phyloP scores from a whole-genome alignment of 2,113 vertebrate genomes.

The Ailurus styani region DNA sequence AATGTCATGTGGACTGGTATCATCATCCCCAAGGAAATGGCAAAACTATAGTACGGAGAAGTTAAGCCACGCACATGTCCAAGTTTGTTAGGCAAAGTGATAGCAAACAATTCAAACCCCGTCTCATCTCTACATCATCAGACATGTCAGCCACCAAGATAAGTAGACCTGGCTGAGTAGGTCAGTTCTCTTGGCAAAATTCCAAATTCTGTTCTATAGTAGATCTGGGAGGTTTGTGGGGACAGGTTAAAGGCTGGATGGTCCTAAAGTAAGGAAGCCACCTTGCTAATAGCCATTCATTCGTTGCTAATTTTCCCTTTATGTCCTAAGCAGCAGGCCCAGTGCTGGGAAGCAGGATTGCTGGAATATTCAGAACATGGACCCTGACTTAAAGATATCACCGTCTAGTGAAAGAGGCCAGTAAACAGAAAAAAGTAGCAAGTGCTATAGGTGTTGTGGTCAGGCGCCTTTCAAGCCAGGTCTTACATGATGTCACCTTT shows the following conservation, averaged over 20 bases:
- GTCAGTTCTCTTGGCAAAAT: background rate
- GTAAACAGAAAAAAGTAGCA: background rate
- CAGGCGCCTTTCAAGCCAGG: background rate
- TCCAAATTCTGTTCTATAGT: background rate
- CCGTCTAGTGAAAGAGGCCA: background rate
- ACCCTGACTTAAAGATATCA: background rate
- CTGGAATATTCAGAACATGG: background rate
- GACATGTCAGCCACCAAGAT: background rate
- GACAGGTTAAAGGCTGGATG: background rate
- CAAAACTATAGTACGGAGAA: background rate
- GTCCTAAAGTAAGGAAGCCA: background rate
- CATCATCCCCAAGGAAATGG: background rate
- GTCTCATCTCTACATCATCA: background rate
- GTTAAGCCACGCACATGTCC: background rate
- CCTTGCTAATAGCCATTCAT: background rate
- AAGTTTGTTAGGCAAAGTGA: background rate
- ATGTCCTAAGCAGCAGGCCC: background rate
- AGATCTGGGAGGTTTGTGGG: background rate
- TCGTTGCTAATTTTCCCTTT: background rate
- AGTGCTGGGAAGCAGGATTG: background rate
- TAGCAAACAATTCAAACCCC: background rate
- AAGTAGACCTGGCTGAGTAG: background rate
- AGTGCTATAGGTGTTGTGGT: background rate
- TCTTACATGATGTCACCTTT: background rate
- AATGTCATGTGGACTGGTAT: background rate